Evolutionary conservation across 2,888 invertebrate species (phyloP).

Genomic region (Clitarchus hookeri): DNA sequence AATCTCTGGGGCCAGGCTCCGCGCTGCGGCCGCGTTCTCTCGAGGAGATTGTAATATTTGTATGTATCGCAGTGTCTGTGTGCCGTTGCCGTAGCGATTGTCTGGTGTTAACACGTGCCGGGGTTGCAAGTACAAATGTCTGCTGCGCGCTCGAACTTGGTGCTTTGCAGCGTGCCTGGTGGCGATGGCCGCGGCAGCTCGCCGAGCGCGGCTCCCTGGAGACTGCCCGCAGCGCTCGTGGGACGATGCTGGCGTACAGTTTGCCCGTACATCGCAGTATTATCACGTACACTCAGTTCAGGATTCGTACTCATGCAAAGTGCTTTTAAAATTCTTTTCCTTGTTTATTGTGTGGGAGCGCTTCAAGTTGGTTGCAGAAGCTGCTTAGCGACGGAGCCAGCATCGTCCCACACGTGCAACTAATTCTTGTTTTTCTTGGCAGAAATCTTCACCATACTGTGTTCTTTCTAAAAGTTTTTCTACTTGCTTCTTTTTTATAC

Average conservation of each 20-base stretch:
- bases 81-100: background rate
- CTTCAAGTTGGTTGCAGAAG: too few relatives aligned
- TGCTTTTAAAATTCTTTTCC: too few relatives aligned
- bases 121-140: background rate
- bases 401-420: background rate
- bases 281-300: too few relatives aligned
- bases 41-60: background rate
- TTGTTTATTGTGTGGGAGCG: too few relatives aligned
- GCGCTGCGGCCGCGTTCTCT: background rate
- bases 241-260: background rate
- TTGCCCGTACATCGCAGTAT: too few relatives aligned
- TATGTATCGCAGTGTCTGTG: slow-evolving; percentile 1
- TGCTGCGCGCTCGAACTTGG: too few relatives aligned
- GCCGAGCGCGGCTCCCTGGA: too few relatives aligned
- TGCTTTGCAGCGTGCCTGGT: too few relatives aligned
- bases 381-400: background rate
- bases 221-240: background rate
- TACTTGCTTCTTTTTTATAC: slow-evolving; percentile 39
- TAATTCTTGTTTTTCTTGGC: background rate
- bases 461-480: slow-evolving; percentile 39
- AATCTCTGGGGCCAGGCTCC: background rate
- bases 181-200: too few relatives aligned
- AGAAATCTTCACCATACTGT: slow-evolving; percentile 35
- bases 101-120: too few relatives aligned
- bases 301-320: too few relatives aligned